Conservation (phyloP, 2,113 vertebrate species). For the Pseudopipra pipra region DNA sequence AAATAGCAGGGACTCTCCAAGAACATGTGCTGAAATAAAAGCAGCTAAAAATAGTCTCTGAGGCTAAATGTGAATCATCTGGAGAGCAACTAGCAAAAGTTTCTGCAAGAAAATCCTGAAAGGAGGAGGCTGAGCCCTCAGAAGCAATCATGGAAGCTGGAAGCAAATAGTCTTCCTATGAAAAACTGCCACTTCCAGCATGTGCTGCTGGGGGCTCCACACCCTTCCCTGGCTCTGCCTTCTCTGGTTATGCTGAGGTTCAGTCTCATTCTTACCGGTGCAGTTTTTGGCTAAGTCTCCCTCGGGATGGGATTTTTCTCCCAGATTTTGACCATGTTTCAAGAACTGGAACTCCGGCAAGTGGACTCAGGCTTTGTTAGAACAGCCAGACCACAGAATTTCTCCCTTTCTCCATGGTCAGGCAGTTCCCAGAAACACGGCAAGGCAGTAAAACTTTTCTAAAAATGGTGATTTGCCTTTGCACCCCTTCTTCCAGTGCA, state of each 20-base stretch:
- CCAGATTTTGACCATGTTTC: neutral
- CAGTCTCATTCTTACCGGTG: neutral
- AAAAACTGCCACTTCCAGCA: neutral
- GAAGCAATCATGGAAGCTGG: neutral
- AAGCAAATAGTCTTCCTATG: neutral
- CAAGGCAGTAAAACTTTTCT: neutral
- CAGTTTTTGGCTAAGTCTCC: neutral
- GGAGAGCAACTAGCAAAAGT: neutral
- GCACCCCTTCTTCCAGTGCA: neutral
- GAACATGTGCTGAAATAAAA: slow-evolving; percentile 18
- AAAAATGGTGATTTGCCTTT: neutral
- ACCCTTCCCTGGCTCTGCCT: neutral
- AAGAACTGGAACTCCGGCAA: neutral
- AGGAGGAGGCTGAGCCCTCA: neutral
- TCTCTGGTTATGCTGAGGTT: neutral
- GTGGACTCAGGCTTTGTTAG: neutral
- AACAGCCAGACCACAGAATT: neutral
- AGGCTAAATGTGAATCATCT: slow-evolving; percentile 29
- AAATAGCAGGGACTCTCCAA: slow-evolving; percentile 14
- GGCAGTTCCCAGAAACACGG: neutral
- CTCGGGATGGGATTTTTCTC: neutral
- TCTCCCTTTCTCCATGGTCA: neutral
- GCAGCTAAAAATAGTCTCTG: slow-evolving; percentile 25
- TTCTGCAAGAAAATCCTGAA: slow-evolving; percentile 11
- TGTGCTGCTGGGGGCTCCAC: neutral